Evolutionary conservation across 2,797 vertebrate species (phyloP).

Genomic region (Neostethus bicornis): DNA sequence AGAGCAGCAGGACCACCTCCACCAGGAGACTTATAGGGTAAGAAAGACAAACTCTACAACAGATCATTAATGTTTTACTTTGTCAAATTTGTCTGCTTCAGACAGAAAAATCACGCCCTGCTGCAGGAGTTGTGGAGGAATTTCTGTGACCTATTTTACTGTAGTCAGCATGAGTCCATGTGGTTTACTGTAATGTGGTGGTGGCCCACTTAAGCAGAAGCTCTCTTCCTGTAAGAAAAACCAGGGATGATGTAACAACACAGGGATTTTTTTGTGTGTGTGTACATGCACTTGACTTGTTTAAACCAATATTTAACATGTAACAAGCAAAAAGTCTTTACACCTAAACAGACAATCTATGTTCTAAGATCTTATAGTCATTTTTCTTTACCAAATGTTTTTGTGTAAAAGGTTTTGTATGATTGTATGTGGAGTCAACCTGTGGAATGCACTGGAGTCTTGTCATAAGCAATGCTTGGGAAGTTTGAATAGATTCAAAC

Average conservation of each 20-base stretch:
- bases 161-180: slow-evolving; percentile 33
- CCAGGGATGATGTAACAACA: slow-evolving; percentile 48
- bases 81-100: slow-evolving; percentile 16
- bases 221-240: slow-evolving; percentile 42
- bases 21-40: slow-evolving; percentile 77
- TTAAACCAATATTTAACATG: no score
- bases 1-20: slow-evolving; percentile 58
- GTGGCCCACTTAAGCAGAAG: slow-evolving; percentile 35
- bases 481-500: no score
- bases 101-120: background rate
- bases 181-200: slow-evolving; percentile 49
- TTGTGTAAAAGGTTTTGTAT: no score
- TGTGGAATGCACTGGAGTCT: no score
- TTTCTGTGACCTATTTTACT: slow-evolving; percentile 54
- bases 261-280: background rate
- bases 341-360: no score
- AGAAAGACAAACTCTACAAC: slow-evolving; percentile 46
- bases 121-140: slow-evolving; percentile 12
- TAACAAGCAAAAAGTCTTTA: no score
- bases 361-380: no score
- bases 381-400: no score
- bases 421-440: no score
- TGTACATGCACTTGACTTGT: no score
- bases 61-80: slow-evolving; percentile 13
- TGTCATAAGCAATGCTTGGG: no score